Evolutionary conservation across 2,113 vertebrate species (phyloP).

Genomic region (Cromileptes altivelis): DNA sequence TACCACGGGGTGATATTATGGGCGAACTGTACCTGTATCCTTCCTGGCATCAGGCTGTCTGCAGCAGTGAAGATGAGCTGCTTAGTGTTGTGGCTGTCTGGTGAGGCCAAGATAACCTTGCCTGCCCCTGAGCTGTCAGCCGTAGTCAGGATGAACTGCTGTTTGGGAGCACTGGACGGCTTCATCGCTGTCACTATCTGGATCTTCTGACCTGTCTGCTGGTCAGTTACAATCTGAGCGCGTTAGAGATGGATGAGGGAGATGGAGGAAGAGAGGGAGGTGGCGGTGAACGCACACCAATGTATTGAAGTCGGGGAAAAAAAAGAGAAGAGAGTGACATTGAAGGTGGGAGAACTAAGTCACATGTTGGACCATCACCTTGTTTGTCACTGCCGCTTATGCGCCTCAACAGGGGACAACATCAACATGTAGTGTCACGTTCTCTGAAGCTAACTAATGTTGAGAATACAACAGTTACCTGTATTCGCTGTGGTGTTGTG

Average conservation of each 20-base stretch:
- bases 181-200: conserved; percentile 97
- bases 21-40: conserved; percentile 90
- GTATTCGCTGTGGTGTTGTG: conserved; percentile 92
- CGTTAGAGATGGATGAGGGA: conserved; percentile 19
- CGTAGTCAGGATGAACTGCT: conserved; percentile 96
- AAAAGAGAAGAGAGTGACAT: not conserved
- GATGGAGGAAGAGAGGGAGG: conserved; percentile 15
- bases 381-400: not conserved
- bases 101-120: conserved; percentile 95
- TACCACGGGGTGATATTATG: not conserved
- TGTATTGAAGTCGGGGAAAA: not conserved
- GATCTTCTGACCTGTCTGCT: conserved; percentile 97
- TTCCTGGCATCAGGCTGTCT: conserved; percentile 93
- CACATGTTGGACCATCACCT: conserved; percentile 21
- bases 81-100: conserved; percentile 91
- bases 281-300: not conserved
- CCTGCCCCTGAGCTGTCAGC: conserved; percentile 92
- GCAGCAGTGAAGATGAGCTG: conserved; percentile 96
- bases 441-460: conserved; percentile 74
- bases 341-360: conserved; percentile 12
- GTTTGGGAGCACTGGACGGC: conserved; percentile 90
- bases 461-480: conserved; percentile 88
- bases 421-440: conserved; percentile 69
- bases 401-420: not conserved
- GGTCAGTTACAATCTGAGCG: conserved; percentile 95